These are phyloP conservation scores for Phyllostomus discolor DNA, from an alignment of 2,113 vertebrate genomes.

Conservation along the genomic window DNA sequence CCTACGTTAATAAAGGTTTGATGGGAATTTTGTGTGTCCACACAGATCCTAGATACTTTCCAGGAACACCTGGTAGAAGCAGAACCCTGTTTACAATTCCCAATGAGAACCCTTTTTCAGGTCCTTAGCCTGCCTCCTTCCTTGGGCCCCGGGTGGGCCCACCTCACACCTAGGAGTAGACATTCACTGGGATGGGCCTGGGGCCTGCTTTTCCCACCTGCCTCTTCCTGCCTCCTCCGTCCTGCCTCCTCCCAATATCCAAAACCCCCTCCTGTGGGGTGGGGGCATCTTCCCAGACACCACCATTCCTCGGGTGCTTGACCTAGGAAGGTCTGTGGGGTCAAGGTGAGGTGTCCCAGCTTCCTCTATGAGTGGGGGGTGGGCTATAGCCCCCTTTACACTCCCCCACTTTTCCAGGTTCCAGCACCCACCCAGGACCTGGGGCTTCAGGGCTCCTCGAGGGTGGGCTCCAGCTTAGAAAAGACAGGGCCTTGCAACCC, in stretches of 20 bases:
- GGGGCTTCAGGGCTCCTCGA: neutral
- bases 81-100: constrained; percentile 47
- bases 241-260: too few relatives aligned
- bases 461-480: neutral
- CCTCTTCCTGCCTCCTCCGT: neutral
- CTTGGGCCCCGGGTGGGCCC: neutral
- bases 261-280: neutral
- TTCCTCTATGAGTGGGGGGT: neutral
- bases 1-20: constrained; percentile 63
- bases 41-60: constrained; percentile 62
- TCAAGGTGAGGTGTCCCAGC: neutral
- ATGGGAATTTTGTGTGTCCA: constrained; percentile 69
- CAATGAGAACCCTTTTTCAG: constrained; percentile 75
- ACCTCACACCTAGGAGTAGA: neutral
- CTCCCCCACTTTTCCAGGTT: neutral
- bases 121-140: constrained; percentile 45
- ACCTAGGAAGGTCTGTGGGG: neutral
- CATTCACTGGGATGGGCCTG: neutral
- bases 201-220: too few relatives aligned
- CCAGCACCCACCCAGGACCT: neutral
- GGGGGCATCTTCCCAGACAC: neutral
- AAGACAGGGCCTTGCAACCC: neutral
- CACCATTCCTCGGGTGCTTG: neutral
- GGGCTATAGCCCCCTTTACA: neutral
- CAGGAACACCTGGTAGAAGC: constrained; percentile 67